Percentiles rank a stretch among this genome's conserved stretches.
These are phyloP conservation scores for Catharus minimus DNA, from an alignment of 2,113 vertebrate genomes.

Conservation along the genomic window DNA sequence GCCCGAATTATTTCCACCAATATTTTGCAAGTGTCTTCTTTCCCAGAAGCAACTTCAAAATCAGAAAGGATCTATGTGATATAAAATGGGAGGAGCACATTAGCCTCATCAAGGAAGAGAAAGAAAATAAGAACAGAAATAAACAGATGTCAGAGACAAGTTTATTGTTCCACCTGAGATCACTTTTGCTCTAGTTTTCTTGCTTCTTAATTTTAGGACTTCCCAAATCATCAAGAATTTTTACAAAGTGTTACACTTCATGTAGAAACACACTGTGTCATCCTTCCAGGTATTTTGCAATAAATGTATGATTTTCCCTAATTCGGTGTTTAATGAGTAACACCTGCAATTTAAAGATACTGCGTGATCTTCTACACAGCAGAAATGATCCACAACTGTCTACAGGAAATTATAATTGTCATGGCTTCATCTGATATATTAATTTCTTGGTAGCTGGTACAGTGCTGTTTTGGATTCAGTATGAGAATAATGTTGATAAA, in stretches of 20 bases:
- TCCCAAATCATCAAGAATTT: not conserved
- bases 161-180: not conserved
- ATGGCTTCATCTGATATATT: not conserved
- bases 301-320: not conserved
- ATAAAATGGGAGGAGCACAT: fast-evolving
- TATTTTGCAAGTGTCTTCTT: not conserved
- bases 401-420: not conserved
- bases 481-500: not conserved
- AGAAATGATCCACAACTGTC: not conserved
- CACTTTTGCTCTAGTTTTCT: not conserved
- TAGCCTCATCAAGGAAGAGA: not conserved
- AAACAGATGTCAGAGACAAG: not conserved
- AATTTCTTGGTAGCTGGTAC: not conserved
- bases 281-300: not conserved
- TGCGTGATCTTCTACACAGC: not conserved
- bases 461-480: not conserved
- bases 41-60: not conserved
- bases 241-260: not conserved
- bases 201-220: not conserved
- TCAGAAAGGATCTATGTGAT: not conserved
- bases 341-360: not conserved
- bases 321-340: not conserved
- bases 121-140: not conserved
- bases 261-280: not conserved
- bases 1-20: not conserved